These are phyloP conservation scores for Petrocephalus schoutedeni DNA, from an alignment of 2,797 vertebrate genomes.

Conservation along the genomic window DNA sequence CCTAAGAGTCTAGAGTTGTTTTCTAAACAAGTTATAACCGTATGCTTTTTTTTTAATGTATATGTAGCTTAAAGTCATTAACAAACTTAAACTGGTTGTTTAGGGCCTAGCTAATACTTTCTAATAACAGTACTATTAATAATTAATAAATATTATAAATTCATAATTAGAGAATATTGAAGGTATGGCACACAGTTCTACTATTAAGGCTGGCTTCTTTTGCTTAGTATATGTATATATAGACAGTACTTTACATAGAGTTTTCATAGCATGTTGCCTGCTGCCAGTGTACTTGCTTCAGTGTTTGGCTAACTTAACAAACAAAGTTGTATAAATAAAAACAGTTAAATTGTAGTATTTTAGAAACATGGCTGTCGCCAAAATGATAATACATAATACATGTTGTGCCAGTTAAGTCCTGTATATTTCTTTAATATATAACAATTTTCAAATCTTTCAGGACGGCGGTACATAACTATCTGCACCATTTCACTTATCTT, in stretches of 20 bases:
- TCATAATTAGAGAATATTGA: slow-evolving; percentile 1
- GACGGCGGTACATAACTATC: background rate
- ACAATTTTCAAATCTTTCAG: background rate
- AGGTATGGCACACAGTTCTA: background rate
- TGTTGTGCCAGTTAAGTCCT: background rate
- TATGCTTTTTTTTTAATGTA: background rate
- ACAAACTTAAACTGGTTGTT: background rate
- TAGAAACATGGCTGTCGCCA: background rate
- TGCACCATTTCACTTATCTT: background rate
- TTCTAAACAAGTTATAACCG: background rate
- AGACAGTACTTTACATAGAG: background rate
- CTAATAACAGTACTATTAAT: background rate
- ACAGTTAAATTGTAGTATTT: background rate
- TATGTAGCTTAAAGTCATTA: background rate
- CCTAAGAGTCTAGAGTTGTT: background rate
- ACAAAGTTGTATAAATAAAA: background rate
- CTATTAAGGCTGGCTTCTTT: background rate
- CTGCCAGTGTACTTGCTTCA: background rate
- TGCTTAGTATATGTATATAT: background rate
- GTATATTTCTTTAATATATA: background rate
- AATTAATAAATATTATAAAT: background rate
- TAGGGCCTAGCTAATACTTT: background rate
- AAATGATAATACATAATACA: background rate
- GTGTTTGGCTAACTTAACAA: background rate
- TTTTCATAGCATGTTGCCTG: background rate